phyloP scores from a whole-genome alignment of 2,113 vertebrate genomes.

The Paralichthys olivaceus region DNA sequence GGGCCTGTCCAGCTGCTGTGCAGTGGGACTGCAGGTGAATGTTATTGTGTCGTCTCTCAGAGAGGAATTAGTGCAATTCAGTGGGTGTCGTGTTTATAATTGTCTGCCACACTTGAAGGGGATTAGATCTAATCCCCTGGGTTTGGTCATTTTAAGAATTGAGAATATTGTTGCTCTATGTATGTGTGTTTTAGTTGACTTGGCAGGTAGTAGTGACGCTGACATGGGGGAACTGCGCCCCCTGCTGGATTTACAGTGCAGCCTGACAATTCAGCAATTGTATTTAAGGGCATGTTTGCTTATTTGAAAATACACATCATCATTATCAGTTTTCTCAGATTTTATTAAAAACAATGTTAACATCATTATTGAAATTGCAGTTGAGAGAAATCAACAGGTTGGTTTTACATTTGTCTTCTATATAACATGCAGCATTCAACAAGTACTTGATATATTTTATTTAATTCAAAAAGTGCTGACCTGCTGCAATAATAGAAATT shows the following conservation, averaged over 20 bases:
- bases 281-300: background rate
- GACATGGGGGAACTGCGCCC: too few relatives aligned
- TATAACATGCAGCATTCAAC: slow-evolving; percentile 19
- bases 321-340: background rate
- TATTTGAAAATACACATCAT: background rate
- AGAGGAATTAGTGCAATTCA: slow-evolving; percentile 34
- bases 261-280: background rate
- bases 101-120: slow-evolving; percentile 58
- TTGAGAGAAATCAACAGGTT: slow-evolving; percentile 23
- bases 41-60: slow-evolving; percentile 22
- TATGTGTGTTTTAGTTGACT: background rate
- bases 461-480: slow-evolving; percentile 26
- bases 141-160: slow-evolving; percentile 35
- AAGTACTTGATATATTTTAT: slow-evolving; percentile 21
- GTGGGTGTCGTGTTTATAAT: slow-evolving; percentile 51
- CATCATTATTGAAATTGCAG: slow-evolving; percentile 3
- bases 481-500: slow-evolving; percentile 9
- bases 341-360: slow-evolving; percentile 48
- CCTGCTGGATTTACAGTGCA: too few relatives aligned
- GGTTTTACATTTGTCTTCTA: slow-evolving; percentile 4
- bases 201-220: too few relatives aligned
- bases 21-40: slow-evolving; percentile 55
- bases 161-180: slow-evolving; percentile 27
- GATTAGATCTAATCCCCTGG: slow-evolving; percentile 56
- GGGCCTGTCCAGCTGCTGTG: slow-evolving; percentile 14